Evolutionary conservation across 64 coral and sea anemone species (phyloP), one percentile per base, ranked within the genome.

Genomic region (Exaiptasia diaphana): DNA sequence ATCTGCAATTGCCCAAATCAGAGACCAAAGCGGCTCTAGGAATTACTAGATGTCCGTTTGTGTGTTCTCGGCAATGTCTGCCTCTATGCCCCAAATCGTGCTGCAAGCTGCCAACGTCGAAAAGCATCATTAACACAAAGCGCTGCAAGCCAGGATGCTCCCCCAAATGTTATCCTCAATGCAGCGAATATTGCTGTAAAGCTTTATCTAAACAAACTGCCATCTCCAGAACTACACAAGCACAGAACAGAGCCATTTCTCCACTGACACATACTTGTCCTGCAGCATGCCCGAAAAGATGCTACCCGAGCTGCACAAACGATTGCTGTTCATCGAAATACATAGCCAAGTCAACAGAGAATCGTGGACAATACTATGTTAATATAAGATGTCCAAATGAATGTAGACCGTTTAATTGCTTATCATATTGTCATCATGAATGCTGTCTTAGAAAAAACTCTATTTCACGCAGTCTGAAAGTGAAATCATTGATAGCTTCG

Each of bases 391-490:
- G 91, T 50, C 52, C 80, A 17, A 50, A 50, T 27, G 38, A 79
- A 70, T 95, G 91, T 14, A 76, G 91, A 13, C 91, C 91, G 5
- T 95, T 64, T 12, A 95, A 88, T 31, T 95, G 91, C 30, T 78
- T 89, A 9, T 76, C 87, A 14, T 95, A 95, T 45, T 95, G 91
- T 32, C 91, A 95, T 39, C 91, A 95, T 22, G 91, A 90, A 26
- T 95, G 91, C 20, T 95, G 91, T 52, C 57, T 95, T 28, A 82
- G 63, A 64, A 36, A 40, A 32, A 77, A 55, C 0, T 13, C 17
- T n/a, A n/a, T n/a, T n/a, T n/a, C n/a, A n/a, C n/a, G n/a, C n/a
- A n/a, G n/a, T n/a, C n/a, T n/a, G n/a, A n/a, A n/a, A n/a, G n/a
- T n/a, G n/a, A n/a, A n/a, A n/a, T n/a, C n/a, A n/a, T n/a, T n/a